Percentiles rank a stretch among this genome's conserved stretches.
Evolutionary conservation across 2,113 vertebrate genomes (phyloP).

Genomic region (Panurus biarmicus): DNA sequence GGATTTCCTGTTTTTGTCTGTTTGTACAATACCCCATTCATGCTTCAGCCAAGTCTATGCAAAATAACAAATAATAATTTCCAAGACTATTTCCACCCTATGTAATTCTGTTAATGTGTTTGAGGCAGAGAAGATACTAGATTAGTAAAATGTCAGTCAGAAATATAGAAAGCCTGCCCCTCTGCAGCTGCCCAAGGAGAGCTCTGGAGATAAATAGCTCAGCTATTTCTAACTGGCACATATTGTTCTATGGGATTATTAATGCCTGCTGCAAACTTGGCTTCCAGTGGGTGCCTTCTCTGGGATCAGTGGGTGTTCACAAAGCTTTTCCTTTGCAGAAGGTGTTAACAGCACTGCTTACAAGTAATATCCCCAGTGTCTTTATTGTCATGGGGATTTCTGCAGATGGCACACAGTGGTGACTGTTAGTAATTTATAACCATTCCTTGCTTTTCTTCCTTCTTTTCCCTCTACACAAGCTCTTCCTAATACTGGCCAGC

Average conservation of each 20-base stretch:
- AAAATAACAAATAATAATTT: background rate
- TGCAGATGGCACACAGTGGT: conserved; percentile 35
- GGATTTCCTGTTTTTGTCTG: background rate
- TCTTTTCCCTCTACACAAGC: background rate
- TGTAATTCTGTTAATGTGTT: background rate
- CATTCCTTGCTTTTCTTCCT: background rate
- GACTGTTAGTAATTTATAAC: conserved; percentile 2
- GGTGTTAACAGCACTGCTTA: conserved; percentile 50
- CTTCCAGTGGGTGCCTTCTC: conserved; percentile 56
- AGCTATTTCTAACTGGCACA: conserved; percentile 51
- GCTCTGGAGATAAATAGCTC: conserved; percentile 40
- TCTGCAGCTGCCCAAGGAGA: background rate
- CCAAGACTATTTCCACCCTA: background rate
- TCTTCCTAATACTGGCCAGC: background rate
- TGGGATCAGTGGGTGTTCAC: conserved; percentile 42
- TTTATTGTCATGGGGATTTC: conserved; percentile 50
- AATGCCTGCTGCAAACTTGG: conserved; percentile 37
- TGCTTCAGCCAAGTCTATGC: background rate
- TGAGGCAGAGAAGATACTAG: background rate
- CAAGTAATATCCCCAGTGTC: conserved; percentile 31
- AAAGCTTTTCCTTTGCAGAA: conserved; percentile 36
- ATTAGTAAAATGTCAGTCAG: background rate
- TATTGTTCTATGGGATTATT: conserved; percentile 55
- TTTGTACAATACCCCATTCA: background rate
- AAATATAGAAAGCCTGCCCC: background rate